phyloP scores from a whole-genome alignment of 1,140 invertebrate genomes.

The Zaprionus kolodkinae region DNA sequence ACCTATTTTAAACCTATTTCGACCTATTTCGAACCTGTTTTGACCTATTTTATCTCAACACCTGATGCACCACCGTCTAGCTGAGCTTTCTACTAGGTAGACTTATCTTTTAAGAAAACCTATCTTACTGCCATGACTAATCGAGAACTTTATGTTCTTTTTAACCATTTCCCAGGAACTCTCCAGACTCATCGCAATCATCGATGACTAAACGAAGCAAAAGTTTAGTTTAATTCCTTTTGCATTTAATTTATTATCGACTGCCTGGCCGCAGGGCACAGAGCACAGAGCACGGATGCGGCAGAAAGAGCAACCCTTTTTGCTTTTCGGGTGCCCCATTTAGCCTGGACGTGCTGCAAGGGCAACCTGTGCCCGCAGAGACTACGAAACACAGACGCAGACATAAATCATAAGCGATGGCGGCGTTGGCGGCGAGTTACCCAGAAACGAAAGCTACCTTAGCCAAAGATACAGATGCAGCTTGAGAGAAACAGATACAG shows the following conservation, averaged over 20 bases:
- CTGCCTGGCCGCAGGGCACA: conserved; percentile 55
- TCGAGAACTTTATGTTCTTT: conserved; percentile 13
- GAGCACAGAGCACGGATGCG: too few relatives aligned
- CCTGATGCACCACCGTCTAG: too few relatives aligned
- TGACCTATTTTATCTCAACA: too few relatives aligned
- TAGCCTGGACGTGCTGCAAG: conserved; percentile 65
- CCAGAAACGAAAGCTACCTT: conserved; percentile 64
- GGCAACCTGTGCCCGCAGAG: conserved; percentile 69
- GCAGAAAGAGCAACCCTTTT: conserved; percentile 66
- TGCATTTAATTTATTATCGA: conserved; percentile 75
- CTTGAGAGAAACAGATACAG: conserved; percentile 19
- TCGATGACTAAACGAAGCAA: conserved; percentile 71
- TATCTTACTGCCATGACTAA: conserved; percentile 48
- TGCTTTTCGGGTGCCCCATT: conserved; percentile 60
- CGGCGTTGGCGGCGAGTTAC: conserved; percentile 50
- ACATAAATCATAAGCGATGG: conserved; percentile 78
- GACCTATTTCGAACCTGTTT: too few relatives aligned
- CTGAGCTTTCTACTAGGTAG: too few relatives aligned
- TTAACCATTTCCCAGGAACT: conserved; percentile 60
- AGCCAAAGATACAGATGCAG: conserved; percentile 30
- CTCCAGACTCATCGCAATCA: conserved; percentile 60
- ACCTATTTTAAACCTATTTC: too few relatives aligned
- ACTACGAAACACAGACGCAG: conserved; percentile 72
- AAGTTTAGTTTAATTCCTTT: conserved; percentile 78
- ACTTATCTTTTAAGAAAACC: too few relatives aligned